These are phyloP conservation scores for Ylistrum balloti DNA, from an alignment of 1,140 invertebrate species.

Conservation along the genomic window DNA sequence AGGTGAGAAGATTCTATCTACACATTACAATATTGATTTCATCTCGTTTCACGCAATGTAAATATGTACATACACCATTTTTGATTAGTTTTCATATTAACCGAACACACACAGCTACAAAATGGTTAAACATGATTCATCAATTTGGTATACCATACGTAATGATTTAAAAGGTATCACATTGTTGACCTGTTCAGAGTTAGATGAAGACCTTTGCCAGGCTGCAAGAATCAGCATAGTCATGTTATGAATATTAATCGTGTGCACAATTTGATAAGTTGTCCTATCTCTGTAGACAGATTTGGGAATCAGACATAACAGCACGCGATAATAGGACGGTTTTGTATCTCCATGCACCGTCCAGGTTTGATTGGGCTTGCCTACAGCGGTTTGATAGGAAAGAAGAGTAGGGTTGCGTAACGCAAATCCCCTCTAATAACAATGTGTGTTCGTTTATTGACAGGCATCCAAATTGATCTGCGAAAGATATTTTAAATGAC, in stretches of 20 bases:
- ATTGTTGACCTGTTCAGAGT: too few species aligned
- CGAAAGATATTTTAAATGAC: neutral
- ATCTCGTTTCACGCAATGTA: neutral
- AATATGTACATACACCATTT: neutral
- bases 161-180: too few species aligned
- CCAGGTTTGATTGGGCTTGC: neutral
- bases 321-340: neutral
- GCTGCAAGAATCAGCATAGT: neutral
- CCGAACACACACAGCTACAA: neutral
- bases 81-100: neutral
- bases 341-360: too few species aligned
- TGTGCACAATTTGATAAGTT: too few species aligned
- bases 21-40: neutral
- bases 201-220: neutral
- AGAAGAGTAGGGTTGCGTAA: conserved; percentile 13
- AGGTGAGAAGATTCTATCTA: neutral
- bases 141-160: too few species aligned
- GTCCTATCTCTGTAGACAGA: neutral
- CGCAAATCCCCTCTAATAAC: neutral
- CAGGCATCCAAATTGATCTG: neutral
- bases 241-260: too few species aligned
- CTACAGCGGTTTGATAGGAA: neutral
- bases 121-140: too few species aligned
- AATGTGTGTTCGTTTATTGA: neutral
- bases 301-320: neutral